Evolutionary conservation across 2,113 vertebrate species (phyloP).

Genomic region (Tragelaphus buxtoni): DNA sequence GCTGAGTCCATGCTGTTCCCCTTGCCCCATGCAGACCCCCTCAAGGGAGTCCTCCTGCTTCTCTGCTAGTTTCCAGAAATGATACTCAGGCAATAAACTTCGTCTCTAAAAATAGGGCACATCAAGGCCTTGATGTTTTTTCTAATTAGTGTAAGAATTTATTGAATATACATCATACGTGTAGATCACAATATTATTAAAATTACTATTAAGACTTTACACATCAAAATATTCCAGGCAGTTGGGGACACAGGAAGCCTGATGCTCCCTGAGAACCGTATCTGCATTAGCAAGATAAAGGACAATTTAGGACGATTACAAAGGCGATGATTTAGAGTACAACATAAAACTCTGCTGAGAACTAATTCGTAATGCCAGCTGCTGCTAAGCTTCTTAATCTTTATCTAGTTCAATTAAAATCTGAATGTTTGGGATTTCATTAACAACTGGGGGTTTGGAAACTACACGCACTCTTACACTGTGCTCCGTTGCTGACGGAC

Average conservation of each 20-base stretch:
- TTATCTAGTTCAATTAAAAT: conserved; percentile 91
- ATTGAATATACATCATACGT: conserved; percentile 79
- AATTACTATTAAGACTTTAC: conserved; percentile 82
- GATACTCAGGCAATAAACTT: conserved; percentile 68
- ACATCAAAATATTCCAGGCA: conserved; percentile 78
- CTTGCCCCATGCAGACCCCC: accelerated
- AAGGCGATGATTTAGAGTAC: conserved; percentile 83
- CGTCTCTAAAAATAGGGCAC: conserved; percentile 75
- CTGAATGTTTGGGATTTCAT: conserved; percentile 87
- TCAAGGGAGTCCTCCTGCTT: background rate
- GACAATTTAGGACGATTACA: conserved; percentile 86
- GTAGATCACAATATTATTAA: conserved; percentile 81
- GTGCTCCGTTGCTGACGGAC: conserved; percentile 58
- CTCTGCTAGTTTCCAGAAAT: conserved; percentile 55
- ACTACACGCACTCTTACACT: conserved; percentile 76
- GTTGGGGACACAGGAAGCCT: conserved; percentile 70
- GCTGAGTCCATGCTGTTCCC: accelerated
- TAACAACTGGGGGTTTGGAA: conserved; percentile 83
- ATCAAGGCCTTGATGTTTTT: conserved; percentile 70
- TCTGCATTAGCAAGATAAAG: conserved; percentile 87
- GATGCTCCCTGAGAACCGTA: conserved; percentile 78
- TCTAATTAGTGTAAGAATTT: conserved; percentile 82
- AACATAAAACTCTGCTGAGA: conserved; percentile 83
- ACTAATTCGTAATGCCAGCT: conserved; percentile 83
- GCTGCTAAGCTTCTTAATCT: conserved; percentile 87